Evolutionary conservation across 2,797 vertebrate genomes (phyloP).

Genomic region (Alosa sapidissima): DNA sequence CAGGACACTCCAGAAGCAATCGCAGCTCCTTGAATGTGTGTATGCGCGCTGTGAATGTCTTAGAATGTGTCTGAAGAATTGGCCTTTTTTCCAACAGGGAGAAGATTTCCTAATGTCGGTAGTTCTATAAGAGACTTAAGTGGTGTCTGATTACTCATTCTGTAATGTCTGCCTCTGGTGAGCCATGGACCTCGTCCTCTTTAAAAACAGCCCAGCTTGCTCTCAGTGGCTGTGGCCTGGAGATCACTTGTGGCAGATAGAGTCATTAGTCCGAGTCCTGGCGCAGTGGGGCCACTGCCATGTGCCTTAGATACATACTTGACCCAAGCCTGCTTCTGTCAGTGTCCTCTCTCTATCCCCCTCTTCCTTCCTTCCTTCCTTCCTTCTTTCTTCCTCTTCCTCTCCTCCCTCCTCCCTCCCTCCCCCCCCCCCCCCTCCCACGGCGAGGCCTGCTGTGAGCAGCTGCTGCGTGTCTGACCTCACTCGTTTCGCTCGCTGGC

Average conservation of each 20-base stretch:
- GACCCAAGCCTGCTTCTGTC: neutral
- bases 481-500: slow-evolving; percentile 36
- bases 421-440: neutral
- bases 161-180: neutral
- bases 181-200: neutral
- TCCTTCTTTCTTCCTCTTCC: slow-evolving; percentile 26
- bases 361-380: slow-evolving; percentile 31
- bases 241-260: neutral
- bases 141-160: neutral
- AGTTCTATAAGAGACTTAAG: neutral
- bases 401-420: neutral
- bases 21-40: neutral
- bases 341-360: neutral
- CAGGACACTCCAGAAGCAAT: neutral
- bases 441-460: slow-evolving; percentile 36
- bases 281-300: neutral
- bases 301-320: neutral
- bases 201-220: neutral
- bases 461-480: slow-evolving; percentile 37
- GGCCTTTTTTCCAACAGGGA: neutral
- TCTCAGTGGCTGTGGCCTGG: neutral
- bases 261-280: neutral
- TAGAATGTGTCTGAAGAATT: neutral
- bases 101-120: neutral
- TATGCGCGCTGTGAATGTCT: neutral